Evolutionary conservation across 2,888 invertebrate species (phyloP).

Genomic region (Thereva nobilitata): DNA sequence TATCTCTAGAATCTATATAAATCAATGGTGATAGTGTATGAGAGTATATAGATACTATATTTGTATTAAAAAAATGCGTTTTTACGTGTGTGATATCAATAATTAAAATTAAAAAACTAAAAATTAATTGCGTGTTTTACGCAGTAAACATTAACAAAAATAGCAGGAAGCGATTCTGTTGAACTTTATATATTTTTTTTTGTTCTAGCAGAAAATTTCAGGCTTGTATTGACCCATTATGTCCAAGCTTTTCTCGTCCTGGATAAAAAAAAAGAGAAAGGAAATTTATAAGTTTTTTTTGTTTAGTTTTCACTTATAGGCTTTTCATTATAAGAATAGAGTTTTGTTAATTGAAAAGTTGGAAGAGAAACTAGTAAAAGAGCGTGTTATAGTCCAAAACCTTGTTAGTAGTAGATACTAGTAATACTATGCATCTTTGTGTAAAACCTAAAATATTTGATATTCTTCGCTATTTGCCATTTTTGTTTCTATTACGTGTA

Average conservation of each 20-base stretch:
- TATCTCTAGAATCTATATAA: constrained; percentile 18
- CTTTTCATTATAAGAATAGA: neutral
- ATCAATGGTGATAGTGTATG: constrained; percentile 23
- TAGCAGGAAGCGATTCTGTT: constrained; percentile 41
- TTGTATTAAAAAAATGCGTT: constrained; percentile 20
- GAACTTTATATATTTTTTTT: constrained; percentile 38
- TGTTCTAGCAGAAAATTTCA: constrained; percentile 74
- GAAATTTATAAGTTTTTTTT: constrained; percentile 33
- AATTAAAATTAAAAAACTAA: constrained; percentile 19
- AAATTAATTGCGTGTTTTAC: constrained; percentile 13
- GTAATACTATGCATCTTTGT: too few relatives aligned
- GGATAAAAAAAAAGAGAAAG: constrained; percentile 60
- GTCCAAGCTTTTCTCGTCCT: constrained; percentile 75
- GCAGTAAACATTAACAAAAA: constrained; percentile 37
- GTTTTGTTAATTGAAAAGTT: too few relatives aligned
- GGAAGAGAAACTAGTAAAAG: too few relatives aligned
- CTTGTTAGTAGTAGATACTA: too few relatives aligned
- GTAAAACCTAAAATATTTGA: too few relatives aligned
- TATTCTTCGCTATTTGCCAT: too few relatives aligned
- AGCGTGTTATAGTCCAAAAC: too few relatives aligned
- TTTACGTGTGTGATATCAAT: constrained; percentile 17
- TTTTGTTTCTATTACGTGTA: too few relatives aligned
- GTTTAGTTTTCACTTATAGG: neutral
- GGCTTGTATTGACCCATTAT: constrained; percentile 79
- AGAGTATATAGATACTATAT: constrained; percentile 16